These are phyloP conservation scores for Nephrotoma appendiculata DNA, from an alignment of 2,888 invertebrate species.

Conservation along the genomic window DNA sequence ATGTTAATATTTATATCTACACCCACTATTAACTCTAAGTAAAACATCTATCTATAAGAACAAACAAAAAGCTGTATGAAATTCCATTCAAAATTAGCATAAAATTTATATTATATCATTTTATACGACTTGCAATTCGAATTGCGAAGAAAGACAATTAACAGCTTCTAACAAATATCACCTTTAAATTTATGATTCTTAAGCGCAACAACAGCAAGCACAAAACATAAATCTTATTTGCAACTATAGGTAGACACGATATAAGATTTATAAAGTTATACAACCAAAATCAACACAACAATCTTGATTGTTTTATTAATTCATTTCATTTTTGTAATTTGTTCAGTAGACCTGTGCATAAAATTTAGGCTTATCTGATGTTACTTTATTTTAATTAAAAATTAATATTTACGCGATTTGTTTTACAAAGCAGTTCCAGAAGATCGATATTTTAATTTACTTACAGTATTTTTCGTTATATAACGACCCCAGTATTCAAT, in stretches of 20 bases:
- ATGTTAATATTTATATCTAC: neutral
- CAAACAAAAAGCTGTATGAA: neutral
- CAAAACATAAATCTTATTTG: neutral
- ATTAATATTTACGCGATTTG: neutral
- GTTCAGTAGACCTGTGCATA: neutral
- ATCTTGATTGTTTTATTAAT: neutral
- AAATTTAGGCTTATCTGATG: neutral
- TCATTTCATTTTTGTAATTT: neutral
- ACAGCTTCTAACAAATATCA: neutral
- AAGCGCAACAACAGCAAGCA: neutral
- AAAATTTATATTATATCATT: neutral
- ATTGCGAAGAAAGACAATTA: neutral
- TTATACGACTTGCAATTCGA: neutral
- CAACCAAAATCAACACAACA: neutral
- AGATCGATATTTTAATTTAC: neutral
- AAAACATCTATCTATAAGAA: neutral
- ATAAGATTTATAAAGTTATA: neutral
- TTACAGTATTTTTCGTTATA: neutral
- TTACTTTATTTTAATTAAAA: neutral
- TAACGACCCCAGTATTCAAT: neutral
- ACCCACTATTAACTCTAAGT: neutral
- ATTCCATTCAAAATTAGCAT: neutral
- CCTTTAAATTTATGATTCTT: neutral
- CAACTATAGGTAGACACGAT: neutral
- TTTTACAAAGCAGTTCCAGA: neutral